Evolutionary conservation across 1,140 invertebrate species (phyloP), one percentile per base, ranked within the genome.

Genomic region (Physella acuta): DNA sequence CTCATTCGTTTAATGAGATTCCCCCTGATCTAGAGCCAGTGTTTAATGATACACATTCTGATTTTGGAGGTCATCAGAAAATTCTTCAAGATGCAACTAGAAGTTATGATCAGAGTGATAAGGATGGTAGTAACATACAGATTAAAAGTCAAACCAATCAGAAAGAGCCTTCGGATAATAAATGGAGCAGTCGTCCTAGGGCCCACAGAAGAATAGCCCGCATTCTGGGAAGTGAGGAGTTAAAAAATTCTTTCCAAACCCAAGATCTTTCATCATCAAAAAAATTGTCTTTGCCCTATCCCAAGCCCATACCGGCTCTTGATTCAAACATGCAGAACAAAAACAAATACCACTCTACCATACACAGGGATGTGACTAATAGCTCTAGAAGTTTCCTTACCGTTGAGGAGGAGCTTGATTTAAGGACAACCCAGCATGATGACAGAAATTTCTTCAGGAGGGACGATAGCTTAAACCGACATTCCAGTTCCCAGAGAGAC

Each of bases 151-250:
- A n/a, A n/a, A n/a, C n/a, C n/a, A n/a, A n/a, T n/a, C n/a, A n/a
- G n/a, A n/a, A n/a, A n/a, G n/a, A n/a, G n/a, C n/a, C n/a, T n/a
- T n/a, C n/a, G n/a, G 39, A 20, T 20, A 51, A 28, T 24, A 68
- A 60, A 26, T 68, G 66, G 66, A 68, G 37, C 24, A 37, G 66
- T 44, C 36, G 56, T 26, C 39, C 66, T 30, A 39, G 66, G 24
- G 66, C 66, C 20, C 66, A 68, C 33, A 3, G 66, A 39, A 68
- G 60, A 36, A 68, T 68, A 56, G 66, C 66, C 11, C 33, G 66
- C 5, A 30, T 68, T 24, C 30, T 68, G 14, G 66, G 66, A 16
- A 56, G 51, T 37, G 64, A 39, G 37, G 64, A 53, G 11, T 34
- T 34, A 20, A 64, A 30, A n/a, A 17, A 61, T 24, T 39, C 36